Evolutionary conservation across 1,140 invertebrate species (phyloP).

Genomic region (Neuroterus valhalla): DNA sequence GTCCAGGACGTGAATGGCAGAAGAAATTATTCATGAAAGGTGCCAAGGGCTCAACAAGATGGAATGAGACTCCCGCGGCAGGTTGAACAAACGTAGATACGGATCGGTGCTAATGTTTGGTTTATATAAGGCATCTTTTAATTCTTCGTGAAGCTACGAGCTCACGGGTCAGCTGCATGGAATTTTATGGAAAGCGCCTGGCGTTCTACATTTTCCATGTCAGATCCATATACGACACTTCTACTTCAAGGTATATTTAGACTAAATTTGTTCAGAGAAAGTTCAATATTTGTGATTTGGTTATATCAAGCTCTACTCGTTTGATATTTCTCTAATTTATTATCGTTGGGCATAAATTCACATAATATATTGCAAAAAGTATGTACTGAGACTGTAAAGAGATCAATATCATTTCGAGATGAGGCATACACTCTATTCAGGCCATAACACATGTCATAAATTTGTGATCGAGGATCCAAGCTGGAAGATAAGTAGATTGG

Average conservation of each 20-base stretch:
- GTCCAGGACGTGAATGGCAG: conserved; percentile 42
- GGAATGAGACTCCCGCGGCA: conserved; percentile 58
- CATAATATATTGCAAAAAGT: no score
- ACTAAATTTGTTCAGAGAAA: conserved; percentile 3
- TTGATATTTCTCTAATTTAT: conserved; percentile 2
- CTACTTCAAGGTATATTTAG: conserved; percentile 1
- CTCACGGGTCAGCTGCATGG: conserved; percentile 27
- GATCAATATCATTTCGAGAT: no score
- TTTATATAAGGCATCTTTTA: conserved; percentile 50
- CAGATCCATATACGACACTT: conserved; percentile 32
- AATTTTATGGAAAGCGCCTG: conserved; percentile 49
- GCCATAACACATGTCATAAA: no score
- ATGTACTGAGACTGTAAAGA: no score
- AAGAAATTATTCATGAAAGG: conserved; percentile 66
- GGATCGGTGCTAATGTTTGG: conserved; percentile 60
- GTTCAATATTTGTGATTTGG: neutral
- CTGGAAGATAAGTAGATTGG: no score
- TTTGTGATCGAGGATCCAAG: no score
- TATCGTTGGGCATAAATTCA: neutral
- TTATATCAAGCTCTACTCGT: neutral
- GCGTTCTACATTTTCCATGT: conserved; percentile 17
- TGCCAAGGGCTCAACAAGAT: conserved; percentile 60
- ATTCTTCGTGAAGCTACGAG: conserved; percentile 48
- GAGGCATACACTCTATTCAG: no score
- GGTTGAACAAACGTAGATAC: conserved; percentile 56